Evolutionary conservation across 2,888 invertebrate species (phyloP).

Genomic region (Myathropa florea): DNA sequence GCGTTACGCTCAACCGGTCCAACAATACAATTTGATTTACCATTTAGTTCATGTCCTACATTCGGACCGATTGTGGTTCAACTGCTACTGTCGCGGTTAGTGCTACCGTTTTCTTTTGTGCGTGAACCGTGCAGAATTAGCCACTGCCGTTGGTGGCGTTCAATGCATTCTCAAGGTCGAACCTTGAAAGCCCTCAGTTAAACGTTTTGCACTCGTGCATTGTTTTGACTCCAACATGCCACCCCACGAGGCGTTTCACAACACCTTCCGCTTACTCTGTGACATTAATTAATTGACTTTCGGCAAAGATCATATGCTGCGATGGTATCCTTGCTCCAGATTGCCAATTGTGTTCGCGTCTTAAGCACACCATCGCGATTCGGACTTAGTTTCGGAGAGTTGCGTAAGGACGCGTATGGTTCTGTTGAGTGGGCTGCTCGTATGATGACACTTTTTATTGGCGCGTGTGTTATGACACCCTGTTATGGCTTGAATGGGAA

Average conservation of each 20-base stretch:
- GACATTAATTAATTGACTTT: constrained; percentile 11
- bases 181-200: constrained; percentile 40
- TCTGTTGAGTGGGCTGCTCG: neutral
- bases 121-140: constrained; percentile 29
- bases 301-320: neutral
- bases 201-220: constrained; percentile 18
- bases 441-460: neutral
- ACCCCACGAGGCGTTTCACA: constrained; percentile 4
- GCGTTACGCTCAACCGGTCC: constrained; percentile 13
- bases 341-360: neutral
- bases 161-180: constrained; percentile 35
- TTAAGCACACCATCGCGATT: neutral
- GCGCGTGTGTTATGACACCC: neutral
- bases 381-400: neutral
- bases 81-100: neutral
- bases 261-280: constrained; percentile 13
- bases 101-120: constrained; percentile 14
- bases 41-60: constrained; percentile 29
- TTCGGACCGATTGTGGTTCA: constrained; percentile 25
- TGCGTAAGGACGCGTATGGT: neutral
- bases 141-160: constrained; percentile 5
- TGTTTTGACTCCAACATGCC: neutral
- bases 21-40: constrained; percentile 50
- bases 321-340: neutral
- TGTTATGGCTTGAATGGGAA: neutral